Evolutionary conservation across 1,140 invertebrate genomes (phyloP).

Genomic region (Aricia agestis): DNA sequence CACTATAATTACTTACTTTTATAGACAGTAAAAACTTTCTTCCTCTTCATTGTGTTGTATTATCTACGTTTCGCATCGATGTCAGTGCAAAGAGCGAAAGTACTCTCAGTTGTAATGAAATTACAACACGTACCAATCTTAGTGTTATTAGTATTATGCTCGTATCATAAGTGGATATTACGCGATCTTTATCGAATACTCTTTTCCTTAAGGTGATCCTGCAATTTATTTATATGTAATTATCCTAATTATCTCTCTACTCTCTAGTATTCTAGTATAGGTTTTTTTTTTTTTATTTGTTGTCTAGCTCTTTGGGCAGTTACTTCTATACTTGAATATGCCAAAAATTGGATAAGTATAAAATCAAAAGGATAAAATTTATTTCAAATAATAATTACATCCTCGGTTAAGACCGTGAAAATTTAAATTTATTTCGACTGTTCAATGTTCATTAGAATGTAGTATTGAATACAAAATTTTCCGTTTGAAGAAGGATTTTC

Average conservation of each 20-base stretch:
- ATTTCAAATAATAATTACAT: not conserved
- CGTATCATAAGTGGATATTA: slow-evolving; percentile 1
- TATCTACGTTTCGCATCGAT: not conserved
- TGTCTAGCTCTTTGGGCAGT: too few relatives aligned
- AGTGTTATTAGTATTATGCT: not conserved
- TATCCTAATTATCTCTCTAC: too few relatives aligned
- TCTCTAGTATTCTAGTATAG: too few relatives aligned
- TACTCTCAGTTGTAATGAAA: slow-evolving; percentile 9
- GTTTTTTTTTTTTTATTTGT: too few relatives aligned
- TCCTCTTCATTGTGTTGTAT: not conserved
- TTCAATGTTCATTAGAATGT: too few relatives aligned
- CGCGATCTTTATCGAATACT: not conserved
- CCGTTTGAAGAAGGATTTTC: not conserved
- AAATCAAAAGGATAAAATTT: too few relatives aligned
- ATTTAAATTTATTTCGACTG: not conserved
- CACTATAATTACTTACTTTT: too few relatives aligned
- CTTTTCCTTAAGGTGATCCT: not conserved
- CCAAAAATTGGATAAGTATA: too few relatives aligned
- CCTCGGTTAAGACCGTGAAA: not conserved
- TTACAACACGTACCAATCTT: slow-evolving; percentile 7
- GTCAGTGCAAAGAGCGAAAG: not conserved
- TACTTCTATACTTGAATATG: too few relatives aligned
- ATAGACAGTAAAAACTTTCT: not conserved
- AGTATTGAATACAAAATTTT: not conserved
- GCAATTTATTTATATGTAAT: too few relatives aligned